These are phyloP conservation scores for Ageneiosus marmoratus DNA, from an alignment of 2,113 vertebrate genomes.

Conservation along the genomic window DNA sequence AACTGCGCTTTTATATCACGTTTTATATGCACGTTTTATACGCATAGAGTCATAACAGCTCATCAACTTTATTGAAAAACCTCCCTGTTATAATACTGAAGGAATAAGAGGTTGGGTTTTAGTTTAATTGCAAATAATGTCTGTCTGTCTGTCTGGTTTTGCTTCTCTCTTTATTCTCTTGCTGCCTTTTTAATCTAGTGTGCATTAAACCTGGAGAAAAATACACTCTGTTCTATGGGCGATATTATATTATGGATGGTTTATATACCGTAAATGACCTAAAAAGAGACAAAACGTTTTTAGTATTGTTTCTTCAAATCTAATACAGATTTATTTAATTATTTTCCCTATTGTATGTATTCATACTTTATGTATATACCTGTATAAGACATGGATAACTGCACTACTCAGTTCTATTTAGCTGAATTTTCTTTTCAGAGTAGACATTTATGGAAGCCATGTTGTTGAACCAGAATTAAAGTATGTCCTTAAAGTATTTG, in stretches of 20 bases:
- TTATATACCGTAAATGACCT: background rate
- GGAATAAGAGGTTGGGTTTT: background rate
- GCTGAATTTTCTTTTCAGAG: background rate
- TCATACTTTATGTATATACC: too few species aligned
- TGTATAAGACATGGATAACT: background rate
- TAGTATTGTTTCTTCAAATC: background rate
- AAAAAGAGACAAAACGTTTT: background rate
- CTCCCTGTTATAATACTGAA: background rate
- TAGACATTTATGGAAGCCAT: background rate
- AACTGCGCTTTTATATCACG: constrained; percentile 17
- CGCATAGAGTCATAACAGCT: constrained; percentile 20
- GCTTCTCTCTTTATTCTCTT: background rate
- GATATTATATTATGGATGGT: background rate
- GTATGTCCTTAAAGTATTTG: too few species aligned
- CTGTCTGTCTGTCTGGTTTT: background rate
- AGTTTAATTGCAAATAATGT: constrained; percentile 20
- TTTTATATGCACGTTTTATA: constrained; percentile 35
- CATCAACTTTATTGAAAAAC: constrained; percentile 34
- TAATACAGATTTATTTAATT: background rate
- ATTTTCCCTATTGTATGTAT: too few species aligned
- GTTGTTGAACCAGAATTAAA: too few species aligned
- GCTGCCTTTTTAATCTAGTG: background rate
- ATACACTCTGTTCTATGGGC: background rate
- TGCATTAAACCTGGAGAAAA: background rate
- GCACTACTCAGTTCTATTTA: background rate